These are phyloP conservation scores for Enoplolaimus lenunculus DNA, from an alignment of 2,888 invertebrate species.

Conservation along the genomic window DNA sequence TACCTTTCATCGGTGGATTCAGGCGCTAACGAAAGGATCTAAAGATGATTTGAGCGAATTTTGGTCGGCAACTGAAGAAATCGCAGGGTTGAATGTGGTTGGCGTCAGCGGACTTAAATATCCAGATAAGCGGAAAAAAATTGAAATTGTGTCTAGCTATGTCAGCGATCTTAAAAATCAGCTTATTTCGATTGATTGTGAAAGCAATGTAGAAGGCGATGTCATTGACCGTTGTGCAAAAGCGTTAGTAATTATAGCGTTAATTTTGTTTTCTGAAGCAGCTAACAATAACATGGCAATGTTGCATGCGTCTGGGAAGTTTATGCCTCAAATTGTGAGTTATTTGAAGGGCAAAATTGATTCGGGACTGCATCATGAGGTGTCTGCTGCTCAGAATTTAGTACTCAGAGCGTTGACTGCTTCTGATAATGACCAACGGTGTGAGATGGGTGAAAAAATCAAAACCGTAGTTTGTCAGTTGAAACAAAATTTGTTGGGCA, in stretches of 20 bases:
- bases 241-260: background rate
- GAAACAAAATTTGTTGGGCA: no score
- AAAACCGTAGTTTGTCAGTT: no score
- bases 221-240: background rate
- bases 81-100: conserved; percentile 23
- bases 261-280: background rate
- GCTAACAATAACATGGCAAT: conserved; percentile 43
- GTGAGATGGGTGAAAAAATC: no score
- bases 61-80: conserved; percentile 25
- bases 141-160: background rate
- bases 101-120: conserved; percentile 23
- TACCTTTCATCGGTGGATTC: background rate
- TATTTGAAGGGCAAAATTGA: conserved; percentile 53
- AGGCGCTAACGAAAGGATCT: conserved; percentile 14
- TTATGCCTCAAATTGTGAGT: conserved; percentile 63
- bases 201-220: conserved; percentile 33
- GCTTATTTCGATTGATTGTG: conserved; percentile 1
- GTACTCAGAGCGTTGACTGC: background rate
- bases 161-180: conserved; percentile 8
- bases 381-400: background rate
- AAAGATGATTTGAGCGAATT: conserved; percentile 23
- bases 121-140: conserved; percentile 26
- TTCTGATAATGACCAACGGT: no score
- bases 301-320: conserved; percentile 81
- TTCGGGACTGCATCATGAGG: background rate